Conservation (phyloP, 2,888 invertebrate genomes). For the Apamea crenata region DNA sequence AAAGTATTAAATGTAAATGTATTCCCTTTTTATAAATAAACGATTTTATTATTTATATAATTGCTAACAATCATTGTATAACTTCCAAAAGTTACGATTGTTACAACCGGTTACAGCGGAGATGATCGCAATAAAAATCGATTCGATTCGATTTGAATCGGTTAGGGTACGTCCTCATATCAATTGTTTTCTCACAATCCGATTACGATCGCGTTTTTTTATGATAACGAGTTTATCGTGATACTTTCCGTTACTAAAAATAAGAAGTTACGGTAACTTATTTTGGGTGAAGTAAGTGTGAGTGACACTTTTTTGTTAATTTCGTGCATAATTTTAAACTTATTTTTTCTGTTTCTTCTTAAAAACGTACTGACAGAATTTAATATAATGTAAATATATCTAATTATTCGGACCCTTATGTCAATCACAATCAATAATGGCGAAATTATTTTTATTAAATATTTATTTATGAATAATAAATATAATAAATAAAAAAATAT, state of each 20-base stretch:
- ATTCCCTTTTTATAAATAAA: no score
- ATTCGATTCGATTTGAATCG: conserved; percentile 48
- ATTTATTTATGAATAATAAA: no score
- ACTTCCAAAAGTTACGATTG: conserved; percentile 40
- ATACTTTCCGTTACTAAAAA: conserved; percentile 47
- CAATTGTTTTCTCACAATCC: conserved; percentile 58
- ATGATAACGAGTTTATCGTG: conserved; percentile 53
- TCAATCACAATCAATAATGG: neutral
- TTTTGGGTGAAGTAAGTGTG: neutral
- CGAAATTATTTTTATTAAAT: no score
- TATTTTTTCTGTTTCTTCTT: neutral
- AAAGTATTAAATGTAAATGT: no score
- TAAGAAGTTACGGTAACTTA: conserved; percentile 41
- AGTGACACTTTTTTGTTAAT: conserved; percentile 1
- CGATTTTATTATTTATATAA: no score
- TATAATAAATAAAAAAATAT: no score
- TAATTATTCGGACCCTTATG: neutral
- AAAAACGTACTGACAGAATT: neutral
- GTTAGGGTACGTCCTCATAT: conserved; percentile 45
- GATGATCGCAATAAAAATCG: conserved; percentile 56
- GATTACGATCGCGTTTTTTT: conserved; percentile 54
- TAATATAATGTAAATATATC: neutral
- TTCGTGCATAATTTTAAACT: neutral
- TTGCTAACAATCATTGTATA: conserved; percentile 33
- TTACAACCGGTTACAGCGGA: conserved; percentile 48